Evolutionary conservation across 2,113 vertebrate species (phyloP).

Genomic region (Rattus norvegicus): DNA sequence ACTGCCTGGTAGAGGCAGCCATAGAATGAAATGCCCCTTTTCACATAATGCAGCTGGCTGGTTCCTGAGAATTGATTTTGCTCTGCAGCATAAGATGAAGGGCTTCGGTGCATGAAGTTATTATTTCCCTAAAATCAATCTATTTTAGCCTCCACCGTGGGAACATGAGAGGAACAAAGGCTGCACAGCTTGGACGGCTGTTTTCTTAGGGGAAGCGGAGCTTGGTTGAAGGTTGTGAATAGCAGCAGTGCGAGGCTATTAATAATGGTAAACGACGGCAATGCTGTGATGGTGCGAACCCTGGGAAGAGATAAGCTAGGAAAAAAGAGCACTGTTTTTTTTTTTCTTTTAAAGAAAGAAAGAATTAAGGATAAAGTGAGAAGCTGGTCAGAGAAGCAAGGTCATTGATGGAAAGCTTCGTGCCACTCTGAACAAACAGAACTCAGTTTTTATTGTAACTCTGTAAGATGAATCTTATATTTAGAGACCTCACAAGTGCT

Average conservation of each 20-base stretch:
- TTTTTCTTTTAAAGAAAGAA: not conserved
- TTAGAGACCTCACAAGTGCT: not conserved
- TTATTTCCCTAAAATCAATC: not conserved
- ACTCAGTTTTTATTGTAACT: not conserved
- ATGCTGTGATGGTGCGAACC: not conserved
- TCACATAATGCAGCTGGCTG: not conserved
- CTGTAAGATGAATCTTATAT: not conserved
- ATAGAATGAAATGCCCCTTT: not conserved
- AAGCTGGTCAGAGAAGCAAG: not conserved
- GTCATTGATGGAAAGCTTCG: too few relatives aligned
- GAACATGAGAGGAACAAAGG: not conserved
- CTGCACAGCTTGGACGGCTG: not conserved
- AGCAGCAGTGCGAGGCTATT: not conserved
- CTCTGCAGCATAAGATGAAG: not conserved
- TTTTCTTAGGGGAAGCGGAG: not conserved
- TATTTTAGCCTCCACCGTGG: not conserved
- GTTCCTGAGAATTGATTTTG: constrained; percentile 5
- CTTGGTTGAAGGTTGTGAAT: not conserved
- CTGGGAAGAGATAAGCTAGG: not conserved
- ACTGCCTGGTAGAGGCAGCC: not conserved
- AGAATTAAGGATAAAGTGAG: not conserved
- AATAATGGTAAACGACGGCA: not conserved
- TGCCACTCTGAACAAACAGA: not conserved
- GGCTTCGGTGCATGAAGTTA: not conserved
- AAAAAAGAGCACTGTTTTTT: not conserved